Evolutionary conservation across 2,113 vertebrate genomes (phyloP), one percentile per base, ranked within the genome.

Genomic region (Casuarius casuarius): DNA sequence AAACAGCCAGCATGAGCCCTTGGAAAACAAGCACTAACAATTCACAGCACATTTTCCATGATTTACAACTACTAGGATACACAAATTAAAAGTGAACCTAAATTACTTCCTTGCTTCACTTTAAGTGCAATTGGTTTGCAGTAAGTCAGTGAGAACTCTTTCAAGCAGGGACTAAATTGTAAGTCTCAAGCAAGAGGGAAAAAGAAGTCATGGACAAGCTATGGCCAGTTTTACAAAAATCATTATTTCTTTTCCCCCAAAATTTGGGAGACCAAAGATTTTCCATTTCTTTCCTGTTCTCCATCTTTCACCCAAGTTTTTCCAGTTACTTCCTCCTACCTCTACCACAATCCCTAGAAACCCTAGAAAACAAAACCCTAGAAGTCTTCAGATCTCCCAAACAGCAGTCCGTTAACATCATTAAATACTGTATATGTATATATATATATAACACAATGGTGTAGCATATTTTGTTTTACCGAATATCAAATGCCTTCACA

Each of bases 401-500:
- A 21, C 80, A 77, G 14, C 12, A 7, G 25, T 61, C 35, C n/a
- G 67, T 20, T 19, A 83, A 78, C 70, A 84, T n/a, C 71, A 77
- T 9, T 58, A 58, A 40, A 54, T 1, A 62, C n/a, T n/a, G n/a
- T n/a, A n/a, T n/a, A n/a, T n/a, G 19, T 49, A 87, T 5, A 63
- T 10, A 87, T 5, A 63, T 10, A n/a, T 0, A 9, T 4, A 61
- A 49, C 22, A 5, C 2, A 70, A 80, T 2, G 74, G 25, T 31
- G 29, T 35, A 79, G 87, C 1, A 22, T 49, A 35, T 35, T 54
- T 7, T 12, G 20, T 65, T 96, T 97, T 98, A 99, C 99, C 99
- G 98, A 92, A 99, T 99, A 87, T 98, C 96, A 17, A 99, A 99
- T 2, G 98, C 90, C 92, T 94, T 98, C 83, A 99, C 84, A 0